A percentile compares a stretch with the other conserved stretches of the same genome.
phyloP scores from a whole-genome alignment of 2,888 invertebrate species.

The Podabrus alpinus region DNA sequence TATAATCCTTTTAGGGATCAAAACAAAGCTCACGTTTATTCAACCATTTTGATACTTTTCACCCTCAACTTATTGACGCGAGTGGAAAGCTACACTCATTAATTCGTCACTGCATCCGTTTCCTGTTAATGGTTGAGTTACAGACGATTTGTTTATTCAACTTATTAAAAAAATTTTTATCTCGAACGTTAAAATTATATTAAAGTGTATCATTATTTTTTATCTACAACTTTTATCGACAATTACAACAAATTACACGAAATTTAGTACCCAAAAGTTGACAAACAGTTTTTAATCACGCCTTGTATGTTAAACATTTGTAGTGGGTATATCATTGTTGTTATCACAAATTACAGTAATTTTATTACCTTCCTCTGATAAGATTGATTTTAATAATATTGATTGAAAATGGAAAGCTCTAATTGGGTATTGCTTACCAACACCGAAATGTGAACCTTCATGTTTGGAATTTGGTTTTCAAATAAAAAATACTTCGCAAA shows the following conservation, averaged over 20 bases:
- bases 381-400: not conserved
- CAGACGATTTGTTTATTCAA: not conserved
- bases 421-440: not conserved
- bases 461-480: not conserved
- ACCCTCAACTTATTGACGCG: not conserved
- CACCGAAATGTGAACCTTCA: not conserved
- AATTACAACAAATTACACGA: not conserved
- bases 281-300: constrained; percentile 2
- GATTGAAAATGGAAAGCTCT: not conserved
- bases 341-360: not conserved
- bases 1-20: not conserved
- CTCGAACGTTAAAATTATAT: not conserved
- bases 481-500: not conserved
- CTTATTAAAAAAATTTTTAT: not conserved
- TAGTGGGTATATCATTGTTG: not conserved
- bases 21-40: not conserved
- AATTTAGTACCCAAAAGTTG: not conserved
- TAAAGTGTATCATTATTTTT: not conserved
- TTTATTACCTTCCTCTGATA: not conserved
- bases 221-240: not conserved
- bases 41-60: not conserved
- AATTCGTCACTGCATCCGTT: constrained; percentile 1
- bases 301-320: not conserved
- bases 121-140: not conserved
- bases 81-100: not conserved